These are phyloP conservation scores for Steromphala cineraria DNA, from an alignment of 2,888 invertebrate genomes.

Conservation along the genomic window DNA sequence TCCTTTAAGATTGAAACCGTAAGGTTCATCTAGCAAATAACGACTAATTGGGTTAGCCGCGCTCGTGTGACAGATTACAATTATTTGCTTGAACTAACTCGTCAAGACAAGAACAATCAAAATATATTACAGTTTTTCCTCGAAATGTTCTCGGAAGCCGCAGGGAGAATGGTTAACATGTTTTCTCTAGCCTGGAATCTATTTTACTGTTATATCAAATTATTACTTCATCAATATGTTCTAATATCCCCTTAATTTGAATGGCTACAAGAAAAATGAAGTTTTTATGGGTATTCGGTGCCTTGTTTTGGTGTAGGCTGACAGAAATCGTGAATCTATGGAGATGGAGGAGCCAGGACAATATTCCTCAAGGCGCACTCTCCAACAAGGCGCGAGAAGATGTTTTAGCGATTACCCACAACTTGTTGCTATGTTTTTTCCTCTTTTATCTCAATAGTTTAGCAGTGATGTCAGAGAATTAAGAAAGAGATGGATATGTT, in stretches of 20 bases:
- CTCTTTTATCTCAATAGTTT: neutral
- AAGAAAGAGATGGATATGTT: neutral
- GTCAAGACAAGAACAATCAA: constrained; percentile 17
- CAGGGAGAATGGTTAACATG: neutral
- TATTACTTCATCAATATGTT: constrained; percentile 21
- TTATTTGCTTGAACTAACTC: constrained; percentile 13
- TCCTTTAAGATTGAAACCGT: neutral
- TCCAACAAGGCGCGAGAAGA: neutral
- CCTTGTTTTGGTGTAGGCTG: neutral
- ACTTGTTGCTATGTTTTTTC: neutral
- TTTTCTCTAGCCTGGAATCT: neutral
- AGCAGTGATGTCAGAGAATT: neutral
- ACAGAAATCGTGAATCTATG: constrained; percentile 3
- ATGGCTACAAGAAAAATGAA: neutral
- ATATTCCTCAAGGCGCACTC: neutral
- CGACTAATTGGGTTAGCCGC: neutral
- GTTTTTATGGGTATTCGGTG: constrained; percentile 1
- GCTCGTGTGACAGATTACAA: neutral
- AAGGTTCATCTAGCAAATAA: constrained; percentile 12
- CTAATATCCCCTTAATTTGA: constrained; percentile 12
- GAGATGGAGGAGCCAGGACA: neutral
- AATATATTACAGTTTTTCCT: constrained; percentile 9
- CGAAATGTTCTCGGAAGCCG: neutral
- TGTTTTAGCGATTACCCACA: constrained; percentile 3
- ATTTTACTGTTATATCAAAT: constrained; percentile 9